Conservation (phyloP, 2,888 invertebrate genomes). For the Gastracanthus pulcherrimus region DNA sequence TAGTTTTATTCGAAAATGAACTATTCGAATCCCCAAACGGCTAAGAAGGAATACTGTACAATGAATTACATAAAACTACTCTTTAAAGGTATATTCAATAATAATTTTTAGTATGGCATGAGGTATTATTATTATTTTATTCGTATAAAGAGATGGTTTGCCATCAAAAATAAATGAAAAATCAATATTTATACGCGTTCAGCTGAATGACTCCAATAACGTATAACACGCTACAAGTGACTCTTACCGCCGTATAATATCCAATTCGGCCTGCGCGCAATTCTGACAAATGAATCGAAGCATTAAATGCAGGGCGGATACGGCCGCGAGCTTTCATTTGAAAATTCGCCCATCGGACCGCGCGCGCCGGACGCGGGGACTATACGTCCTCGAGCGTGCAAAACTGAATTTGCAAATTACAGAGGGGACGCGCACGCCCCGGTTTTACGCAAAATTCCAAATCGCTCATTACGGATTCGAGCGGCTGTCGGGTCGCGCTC, state of each 20-base stretch:
- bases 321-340: background rate
- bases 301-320: background rate
- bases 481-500: background rate
- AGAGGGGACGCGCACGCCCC: background rate
- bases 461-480: slow-evolving; percentile 26
- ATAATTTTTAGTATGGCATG: background rate
- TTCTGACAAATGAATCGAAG: background rate
- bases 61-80: too few relatives aligned
- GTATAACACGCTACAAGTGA: background rate
- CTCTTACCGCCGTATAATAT: slow-evolving; percentile 1
- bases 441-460: background rate
- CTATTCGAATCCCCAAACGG: too few relatives aligned
- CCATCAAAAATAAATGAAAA: background rate
- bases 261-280: background rate
- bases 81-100: background rate
- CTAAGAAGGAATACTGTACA: too few relatives aligned
- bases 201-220: background rate
- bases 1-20: too few relatives aligned
- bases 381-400: background rate
- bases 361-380: too few relatives aligned
- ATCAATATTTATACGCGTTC: background rate
- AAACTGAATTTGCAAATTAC: slow-evolving; percentile 26
- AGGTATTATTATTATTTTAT: too few relatives aligned
- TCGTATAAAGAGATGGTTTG: too few relatives aligned
- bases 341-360: too few relatives aligned